Evolutionary conservation across 2,113 vertebrate genomes (phyloP).

Genomic region (Colinus virginianus): DNA sequence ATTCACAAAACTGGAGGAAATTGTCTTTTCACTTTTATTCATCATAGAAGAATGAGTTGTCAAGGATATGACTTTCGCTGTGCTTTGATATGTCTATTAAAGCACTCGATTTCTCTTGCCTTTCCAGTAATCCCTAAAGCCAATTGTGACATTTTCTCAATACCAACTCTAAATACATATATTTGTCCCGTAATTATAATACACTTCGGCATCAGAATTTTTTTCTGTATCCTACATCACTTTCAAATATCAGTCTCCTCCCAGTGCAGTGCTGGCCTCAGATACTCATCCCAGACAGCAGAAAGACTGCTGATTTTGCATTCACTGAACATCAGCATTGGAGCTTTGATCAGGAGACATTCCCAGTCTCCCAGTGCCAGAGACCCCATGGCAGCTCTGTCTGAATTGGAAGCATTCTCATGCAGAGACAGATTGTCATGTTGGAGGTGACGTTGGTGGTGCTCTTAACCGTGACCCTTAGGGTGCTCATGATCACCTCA

Average conservation of each 20-base stretch:
- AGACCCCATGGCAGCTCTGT: fast-evolving
- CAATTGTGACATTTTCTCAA: background rate
- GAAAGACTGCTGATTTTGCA: background rate
- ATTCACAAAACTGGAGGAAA: slow-evolving; percentile 13
- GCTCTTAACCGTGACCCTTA: fast-evolving
- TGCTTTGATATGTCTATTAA: slow-evolving; percentile 5
- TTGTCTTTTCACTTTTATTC: background rate
- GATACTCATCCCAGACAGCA: background rate
- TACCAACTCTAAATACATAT: background rate
- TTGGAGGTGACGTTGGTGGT: background rate
- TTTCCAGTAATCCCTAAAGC: slow-evolving; percentile 50
- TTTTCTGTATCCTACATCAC: fast-evolving
- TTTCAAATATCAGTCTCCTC: background rate
- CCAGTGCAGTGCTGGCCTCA: fast-evolving
- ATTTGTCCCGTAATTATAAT: background rate
- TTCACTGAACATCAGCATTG: fast-evolving
- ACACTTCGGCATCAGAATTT: fast-evolving
- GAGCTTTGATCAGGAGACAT: background rate
- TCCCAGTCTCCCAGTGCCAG: background rate
- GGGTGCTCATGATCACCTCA: background rate
- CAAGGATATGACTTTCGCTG: slow-evolving; percentile 30
- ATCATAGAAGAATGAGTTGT: background rate
- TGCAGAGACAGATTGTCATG: background rate
- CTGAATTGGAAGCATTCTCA: background rate
- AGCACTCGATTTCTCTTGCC: background rate